Percentiles rank a stretch among this genome's conserved stretches.
These are phyloP conservation scores for Nowickia ferox DNA, from an alignment of 2,888 invertebrate genomes.

Conservation along the genomic window DNA sequence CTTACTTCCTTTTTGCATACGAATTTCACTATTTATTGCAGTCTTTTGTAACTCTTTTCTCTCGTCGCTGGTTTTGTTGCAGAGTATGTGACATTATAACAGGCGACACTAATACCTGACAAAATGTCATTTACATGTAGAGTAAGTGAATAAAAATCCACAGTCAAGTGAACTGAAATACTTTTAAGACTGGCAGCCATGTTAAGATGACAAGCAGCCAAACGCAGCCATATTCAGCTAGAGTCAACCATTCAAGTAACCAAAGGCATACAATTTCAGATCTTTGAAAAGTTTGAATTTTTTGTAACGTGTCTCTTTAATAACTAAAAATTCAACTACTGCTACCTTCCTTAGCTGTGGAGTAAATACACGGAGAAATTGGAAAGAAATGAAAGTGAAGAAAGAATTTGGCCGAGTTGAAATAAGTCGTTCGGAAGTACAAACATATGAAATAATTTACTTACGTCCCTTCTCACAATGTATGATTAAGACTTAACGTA, in stretches of 20 bases:
- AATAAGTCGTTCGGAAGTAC: not conserved
- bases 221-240: conserved; percentile 1
- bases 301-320: conserved; percentile 28
- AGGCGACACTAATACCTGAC: conserved; percentile 72
- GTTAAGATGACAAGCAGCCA: conserved; percentile 41
- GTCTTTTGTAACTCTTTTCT: conserved; percentile 43
- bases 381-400: not conserved
- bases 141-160: conserved; percentile 69
- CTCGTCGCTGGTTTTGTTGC: conserved; percentile 16
- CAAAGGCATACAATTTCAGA: conserved; percentile 55
- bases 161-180: conserved; percentile 42
- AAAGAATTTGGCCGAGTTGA: not conserved
- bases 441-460: no score
- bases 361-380: conserved; percentile 11
- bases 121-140: conserved; percentile 64
- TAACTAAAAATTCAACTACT: not conserved
- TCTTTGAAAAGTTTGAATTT: conserved; percentile 48
- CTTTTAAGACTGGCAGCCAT: conserved; percentile 46
- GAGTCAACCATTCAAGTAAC: conserved; percentile 29
- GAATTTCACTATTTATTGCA: conserved; percentile 43
- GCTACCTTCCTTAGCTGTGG: conserved; percentile 9
- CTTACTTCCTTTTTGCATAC: conserved; percentile 49
- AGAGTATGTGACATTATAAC: conserved; percentile 66
- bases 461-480: no score
- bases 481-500: no score